Evolutionary conservation across 2,113 vertebrate species (phyloP).

Genomic region (Pica pica): DNA sequence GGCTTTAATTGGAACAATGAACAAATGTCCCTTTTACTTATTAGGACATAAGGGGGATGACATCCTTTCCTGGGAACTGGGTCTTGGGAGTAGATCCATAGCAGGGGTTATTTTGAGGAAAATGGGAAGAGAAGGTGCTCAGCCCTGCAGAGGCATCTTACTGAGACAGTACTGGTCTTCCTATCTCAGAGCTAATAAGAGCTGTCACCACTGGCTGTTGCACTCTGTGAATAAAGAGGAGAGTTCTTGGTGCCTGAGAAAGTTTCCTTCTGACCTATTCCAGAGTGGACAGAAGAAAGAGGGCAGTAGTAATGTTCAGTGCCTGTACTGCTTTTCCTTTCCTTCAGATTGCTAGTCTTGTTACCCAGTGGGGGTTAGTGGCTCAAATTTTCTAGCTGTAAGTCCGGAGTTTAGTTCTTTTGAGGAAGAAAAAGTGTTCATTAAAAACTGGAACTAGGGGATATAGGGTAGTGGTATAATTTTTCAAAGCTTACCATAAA

Average conservation of each 20-base stretch:
- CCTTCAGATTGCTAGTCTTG: not conserved
- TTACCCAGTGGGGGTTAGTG: not conserved
- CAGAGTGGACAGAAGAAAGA: not conserved
- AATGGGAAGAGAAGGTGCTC: not conserved
- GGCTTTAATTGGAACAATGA: not conserved
- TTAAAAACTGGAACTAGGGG: not conserved
- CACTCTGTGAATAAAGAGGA: not conserved
- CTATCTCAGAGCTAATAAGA: not conserved
- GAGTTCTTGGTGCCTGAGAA: not conserved
- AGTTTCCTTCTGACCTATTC: not conserved
- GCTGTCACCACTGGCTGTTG: not conserved
- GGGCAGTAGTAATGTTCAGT: not conserved
- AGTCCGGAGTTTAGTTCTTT: not conserved
- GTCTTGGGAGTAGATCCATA: not conserved
- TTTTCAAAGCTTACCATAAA: not conserved
- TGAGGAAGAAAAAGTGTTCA: not conserved
- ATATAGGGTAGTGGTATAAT: not conserved
- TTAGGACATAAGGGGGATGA: not conserved
- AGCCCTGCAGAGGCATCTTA: not conserved
- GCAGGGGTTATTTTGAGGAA: not conserved
- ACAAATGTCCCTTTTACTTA: not conserved
- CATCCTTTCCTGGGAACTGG: not conserved
- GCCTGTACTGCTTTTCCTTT: not conserved
- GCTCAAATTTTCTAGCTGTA: not conserved
- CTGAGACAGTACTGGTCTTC: not conserved